phyloP scores from a whole-genome alignment of 2,113 vertebrate genomes.

The Mormyrus lacerda region DNA sequence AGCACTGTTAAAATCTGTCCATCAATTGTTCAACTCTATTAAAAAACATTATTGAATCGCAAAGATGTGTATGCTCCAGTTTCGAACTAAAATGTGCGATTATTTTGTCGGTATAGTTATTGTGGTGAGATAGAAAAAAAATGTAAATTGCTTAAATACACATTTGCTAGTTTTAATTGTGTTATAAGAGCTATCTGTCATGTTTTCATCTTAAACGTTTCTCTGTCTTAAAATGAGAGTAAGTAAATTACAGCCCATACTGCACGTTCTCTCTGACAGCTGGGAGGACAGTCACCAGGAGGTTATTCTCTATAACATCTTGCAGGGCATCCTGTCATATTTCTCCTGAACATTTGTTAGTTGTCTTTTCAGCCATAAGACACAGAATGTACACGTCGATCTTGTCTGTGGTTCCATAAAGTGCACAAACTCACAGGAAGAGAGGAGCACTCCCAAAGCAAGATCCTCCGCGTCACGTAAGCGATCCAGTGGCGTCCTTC shows the following conservation, averaged over 20 bases:
- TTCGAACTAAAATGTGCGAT: neutral
- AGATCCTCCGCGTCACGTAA: neutral
- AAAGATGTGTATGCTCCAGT: neutral
- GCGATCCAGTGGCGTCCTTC: neutral
- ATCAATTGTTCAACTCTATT: neutral
- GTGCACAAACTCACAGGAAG: neutral
- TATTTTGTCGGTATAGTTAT: neutral
- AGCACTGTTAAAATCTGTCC: neutral
- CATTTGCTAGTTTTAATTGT: neutral
- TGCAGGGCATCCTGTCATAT: neutral
- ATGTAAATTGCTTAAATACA: neutral
- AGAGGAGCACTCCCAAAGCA: neutral
- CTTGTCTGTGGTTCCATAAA: neutral
- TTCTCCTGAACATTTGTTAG: neutral
- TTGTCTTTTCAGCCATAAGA: neutral
- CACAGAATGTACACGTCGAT: neutral
- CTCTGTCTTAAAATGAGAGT: neutral
- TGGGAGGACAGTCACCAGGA: neutral
- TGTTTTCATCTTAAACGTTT: neutral
- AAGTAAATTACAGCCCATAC: neutral
- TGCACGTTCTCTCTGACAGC: neutral
- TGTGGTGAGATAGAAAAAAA: neutral
- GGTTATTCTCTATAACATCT: neutral
- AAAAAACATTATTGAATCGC: neutral
- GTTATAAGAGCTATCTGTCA: neutral